A percentile compares a stretch with the other conserved stretches of the same genome.
These are phyloP conservation scores for Psix sp. DNA, from an alignment of 1,140 invertebrate species.

Conservation along the genomic window DNA sequence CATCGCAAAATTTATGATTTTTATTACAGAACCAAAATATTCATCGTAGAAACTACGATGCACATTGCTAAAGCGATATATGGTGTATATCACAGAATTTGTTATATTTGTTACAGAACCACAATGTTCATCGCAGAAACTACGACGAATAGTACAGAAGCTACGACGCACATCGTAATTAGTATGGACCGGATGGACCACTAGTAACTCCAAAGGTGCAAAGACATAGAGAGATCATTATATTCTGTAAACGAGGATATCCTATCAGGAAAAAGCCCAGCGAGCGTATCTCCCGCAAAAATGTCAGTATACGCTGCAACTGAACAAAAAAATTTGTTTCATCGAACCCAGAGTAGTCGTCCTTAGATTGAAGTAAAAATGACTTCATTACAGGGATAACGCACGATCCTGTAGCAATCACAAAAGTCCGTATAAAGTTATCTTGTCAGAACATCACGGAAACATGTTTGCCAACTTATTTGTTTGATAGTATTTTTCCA, in stretches of 20 bases:
- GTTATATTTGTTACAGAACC: too few relatives aligned
- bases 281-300: conserved; percentile 42
- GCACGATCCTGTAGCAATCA: conserved; percentile 48
- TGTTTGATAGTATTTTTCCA: conserved; percentile 16
- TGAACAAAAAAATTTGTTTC: conserved; percentile 70
- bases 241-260: conserved; percentile 64
- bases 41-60: too few relatives aligned
- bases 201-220: conserved; percentile 55
- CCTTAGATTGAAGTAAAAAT: conserved; percentile 74
- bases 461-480: conserved; percentile 46
- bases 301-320: conserved; percentile 43
- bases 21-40: too few relatives aligned
- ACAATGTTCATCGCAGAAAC: background rate
- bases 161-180: too few relatives aligned
- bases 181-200: too few relatives aligned
- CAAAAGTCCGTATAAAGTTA: conserved; percentile 33
- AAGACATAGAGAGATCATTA: conserved; percentile 66
- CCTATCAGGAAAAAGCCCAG: conserved; percentile 60
- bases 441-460: conserved; percentile 21
- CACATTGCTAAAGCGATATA: too few relatives aligned
- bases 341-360: conserved; percentile 74
- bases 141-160: too few relatives aligned
- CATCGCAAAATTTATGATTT: too few relatives aligned
- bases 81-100: too few relatives aligned
- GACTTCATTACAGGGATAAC: conserved; percentile 72